phyloP scores from a whole-genome alignment of 2,113 vertebrate genomes.

The Salvelinus namaycush region DNA sequence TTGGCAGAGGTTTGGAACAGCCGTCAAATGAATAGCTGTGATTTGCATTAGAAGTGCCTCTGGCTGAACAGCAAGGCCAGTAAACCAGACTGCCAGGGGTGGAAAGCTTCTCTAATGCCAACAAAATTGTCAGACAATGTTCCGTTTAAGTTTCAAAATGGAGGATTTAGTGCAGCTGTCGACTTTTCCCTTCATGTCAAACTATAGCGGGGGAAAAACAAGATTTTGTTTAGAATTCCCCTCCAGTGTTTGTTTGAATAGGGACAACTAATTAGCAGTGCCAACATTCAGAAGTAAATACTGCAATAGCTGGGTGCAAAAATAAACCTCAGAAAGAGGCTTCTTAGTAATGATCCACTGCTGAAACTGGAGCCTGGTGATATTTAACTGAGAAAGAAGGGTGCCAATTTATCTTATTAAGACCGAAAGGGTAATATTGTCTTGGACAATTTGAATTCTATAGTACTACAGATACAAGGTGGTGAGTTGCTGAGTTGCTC shows the following conservation, averaged over 20 bases:
- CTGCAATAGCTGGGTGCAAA: background rate
- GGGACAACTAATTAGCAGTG: slow-evolving; percentile 30
- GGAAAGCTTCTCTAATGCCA: slow-evolving; percentile 44
- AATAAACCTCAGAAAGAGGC: background rate
- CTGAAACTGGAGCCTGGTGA: background rate
- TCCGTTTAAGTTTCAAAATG: slow-evolving; percentile 23
- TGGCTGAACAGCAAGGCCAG: slow-evolving; percentile 6
- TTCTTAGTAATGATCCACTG: background rate
- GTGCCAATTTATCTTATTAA: background rate
- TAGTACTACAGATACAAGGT: too few species aligned
- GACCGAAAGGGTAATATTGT: background rate
- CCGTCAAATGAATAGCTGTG: slow-evolving; percentile 7
- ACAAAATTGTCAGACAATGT: slow-evolving; percentile 35
- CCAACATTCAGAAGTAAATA: background rate
- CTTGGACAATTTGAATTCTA: too few species aligned
- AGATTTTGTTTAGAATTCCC: slow-evolving; percentile 51
- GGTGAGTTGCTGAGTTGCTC: too few species aligned
- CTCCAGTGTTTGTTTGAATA: slow-evolving; percentile 45
- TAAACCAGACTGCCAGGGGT: slow-evolving; percentile 36
- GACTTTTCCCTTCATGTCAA: slow-evolving; percentile 53
- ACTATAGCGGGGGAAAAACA: slow-evolving; percentile 30
- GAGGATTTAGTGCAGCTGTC: slow-evolving; percentile 37
- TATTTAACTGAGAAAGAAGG: background rate
- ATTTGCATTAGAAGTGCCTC: background rate
- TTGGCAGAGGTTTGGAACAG: too few species aligned